Evolutionary conservation across 2,888 invertebrate genomes (phyloP), one percentile per base, ranked within the genome.

Genomic region (Listrodromus nycthemerus): DNA sequence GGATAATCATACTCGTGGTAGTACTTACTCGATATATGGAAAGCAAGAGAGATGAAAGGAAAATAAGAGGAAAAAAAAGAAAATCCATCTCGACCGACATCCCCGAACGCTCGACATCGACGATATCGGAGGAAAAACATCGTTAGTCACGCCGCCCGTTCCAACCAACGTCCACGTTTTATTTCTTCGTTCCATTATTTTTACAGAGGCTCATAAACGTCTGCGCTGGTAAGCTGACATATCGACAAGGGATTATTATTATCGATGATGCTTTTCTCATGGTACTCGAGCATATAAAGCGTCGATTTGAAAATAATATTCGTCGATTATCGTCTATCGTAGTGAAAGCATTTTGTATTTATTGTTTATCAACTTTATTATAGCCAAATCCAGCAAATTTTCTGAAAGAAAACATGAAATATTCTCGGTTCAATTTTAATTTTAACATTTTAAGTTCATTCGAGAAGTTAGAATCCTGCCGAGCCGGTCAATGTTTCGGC

Each of bases 111-210:
- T 74, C 30, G 24, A 52, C 67, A 70, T 71, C 63, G 75, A 63
- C 50, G 69, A 71, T 80, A 77, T 83, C 75, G 84, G 73, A 70
- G 79, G 27, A 80, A 80, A 80, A 82, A 74, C 74, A 78, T 81
- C 78, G 78, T 79, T 71, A 84, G 75, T 79, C 71, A 71, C 74
- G 70, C 70, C 74, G 75, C 70, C 8, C 65, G 33, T 21, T 48
- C 33, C 37, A 45, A 21, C 7, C 33, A 70, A 63, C 69, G 71
- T 65, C 55, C 71, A 66, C 69, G 78, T 75, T 84, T 84, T 77
- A 76, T 73, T 83, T 76, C 70, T 74, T 16, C 41, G 30, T 55
- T 67, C 74, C 70, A 81, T 84, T 80, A 81, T 70, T 77, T 63
- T 77, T 55, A 73, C 52, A 41, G 66, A 66, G 74, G n/a, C 69